Conservation (phyloP, 37 sponge, comb jelly and placozoan genomes). For the Aplysina aerophoba region DNA sequence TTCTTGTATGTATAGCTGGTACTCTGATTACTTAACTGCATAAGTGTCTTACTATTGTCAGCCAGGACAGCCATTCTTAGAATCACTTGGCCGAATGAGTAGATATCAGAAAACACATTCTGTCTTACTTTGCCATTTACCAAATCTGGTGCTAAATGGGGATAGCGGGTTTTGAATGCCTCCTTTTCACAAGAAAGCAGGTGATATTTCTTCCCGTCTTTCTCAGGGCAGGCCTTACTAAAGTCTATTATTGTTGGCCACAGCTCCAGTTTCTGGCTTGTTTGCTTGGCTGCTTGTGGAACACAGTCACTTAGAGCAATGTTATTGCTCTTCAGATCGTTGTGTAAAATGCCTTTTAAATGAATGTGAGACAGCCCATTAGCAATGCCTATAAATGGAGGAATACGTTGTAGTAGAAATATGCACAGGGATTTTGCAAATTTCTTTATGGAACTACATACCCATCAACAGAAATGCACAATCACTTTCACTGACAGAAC, state of each 20-base stretch:
- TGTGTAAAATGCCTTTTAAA: not conserved
- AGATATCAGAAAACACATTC: not conserved
- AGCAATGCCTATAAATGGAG: too few species aligned
- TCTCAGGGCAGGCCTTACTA: not conserved
- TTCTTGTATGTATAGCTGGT: too few species aligned
- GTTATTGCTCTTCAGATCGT: not conserved
- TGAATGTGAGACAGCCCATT: not conserved
- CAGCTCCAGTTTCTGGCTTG: too few species aligned
- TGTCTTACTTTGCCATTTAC: not conserved
- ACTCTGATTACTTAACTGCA: too few species aligned
- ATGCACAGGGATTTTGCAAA: not conserved
- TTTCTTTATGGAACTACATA: too few species aligned
- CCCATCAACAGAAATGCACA: too few species aligned
- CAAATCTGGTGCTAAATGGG: slow-evolving; percentile 5
- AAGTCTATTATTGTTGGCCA: slow-evolving; percentile 9
- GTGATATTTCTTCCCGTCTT: not conserved
- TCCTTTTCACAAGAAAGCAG: not conserved
- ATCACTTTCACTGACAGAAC: too few species aligned
- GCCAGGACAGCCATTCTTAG: too few species aligned
- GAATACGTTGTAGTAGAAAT: too few species aligned
- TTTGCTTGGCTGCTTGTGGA: too few species aligned
- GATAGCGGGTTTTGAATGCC: not conserved
- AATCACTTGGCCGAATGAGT: not conserved
- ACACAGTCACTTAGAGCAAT: not conserved
- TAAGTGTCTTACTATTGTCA: too few species aligned